These are phyloP conservation scores for Cottus gobio DNA, from an alignment of 2,113 vertebrate species.

Conservation along the genomic window DNA sequence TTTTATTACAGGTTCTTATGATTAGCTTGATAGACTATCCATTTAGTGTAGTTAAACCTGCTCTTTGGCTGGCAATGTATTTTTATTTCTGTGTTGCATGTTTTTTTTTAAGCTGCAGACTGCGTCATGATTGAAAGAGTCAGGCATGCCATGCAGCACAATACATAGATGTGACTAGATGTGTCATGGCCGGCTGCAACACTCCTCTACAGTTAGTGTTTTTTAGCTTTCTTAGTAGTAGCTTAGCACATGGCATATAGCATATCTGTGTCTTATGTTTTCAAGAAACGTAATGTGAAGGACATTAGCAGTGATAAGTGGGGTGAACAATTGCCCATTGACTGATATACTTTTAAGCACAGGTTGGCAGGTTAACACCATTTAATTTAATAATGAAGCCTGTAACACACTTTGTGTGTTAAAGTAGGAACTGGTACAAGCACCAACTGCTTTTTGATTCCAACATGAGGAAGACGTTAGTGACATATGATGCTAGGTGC, in stretches of 20 bases:
- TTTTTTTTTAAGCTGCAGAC: not conserved
- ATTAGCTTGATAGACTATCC: not conserved
- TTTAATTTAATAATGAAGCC: not conserved
- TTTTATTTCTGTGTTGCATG: not conserved
- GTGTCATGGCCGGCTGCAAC: not conserved
- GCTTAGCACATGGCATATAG: not conserved
- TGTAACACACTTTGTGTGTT: not conserved
- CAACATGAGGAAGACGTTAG: not conserved
- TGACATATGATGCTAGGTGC: not conserved
- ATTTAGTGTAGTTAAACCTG: not conserved
- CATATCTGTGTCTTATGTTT: not conserved
- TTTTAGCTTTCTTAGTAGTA: not conserved
- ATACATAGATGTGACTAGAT: constrained; percentile 4
- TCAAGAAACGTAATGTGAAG: not conserved
- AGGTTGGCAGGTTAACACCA: not conserved
- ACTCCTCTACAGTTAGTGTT: not conserved
- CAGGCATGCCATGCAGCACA: not conserved
- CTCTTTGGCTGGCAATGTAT: not conserved
- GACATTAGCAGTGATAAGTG: not conserved
- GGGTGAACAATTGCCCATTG: not conserved
- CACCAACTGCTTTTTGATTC: not conserved
- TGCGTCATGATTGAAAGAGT: constrained; percentile 10
- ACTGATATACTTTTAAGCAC: not conserved
- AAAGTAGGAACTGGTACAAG: not conserved
- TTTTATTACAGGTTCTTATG: not conserved